phyloP scores from a whole-genome alignment of 1,140 invertebrate genomes.

The Diachasmimorpha longicaudata region DNA sequence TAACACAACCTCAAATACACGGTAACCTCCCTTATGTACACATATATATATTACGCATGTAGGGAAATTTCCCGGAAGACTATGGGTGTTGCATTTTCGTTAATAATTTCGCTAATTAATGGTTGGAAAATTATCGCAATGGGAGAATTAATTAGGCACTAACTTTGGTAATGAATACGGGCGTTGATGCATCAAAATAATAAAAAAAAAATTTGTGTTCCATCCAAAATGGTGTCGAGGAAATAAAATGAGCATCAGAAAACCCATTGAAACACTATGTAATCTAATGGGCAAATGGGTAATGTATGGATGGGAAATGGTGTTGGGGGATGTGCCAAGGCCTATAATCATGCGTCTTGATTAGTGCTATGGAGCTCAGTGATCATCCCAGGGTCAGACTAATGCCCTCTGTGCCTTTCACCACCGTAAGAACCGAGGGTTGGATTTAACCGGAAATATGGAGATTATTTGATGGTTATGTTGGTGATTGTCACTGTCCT shows the following conservation, averaged over 20 bases:
- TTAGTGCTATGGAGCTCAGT: constrained; percentile 59
- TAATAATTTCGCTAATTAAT: constrained; percentile 28
- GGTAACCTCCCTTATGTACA: constrained; percentile 5
- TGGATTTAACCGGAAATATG: background rate
- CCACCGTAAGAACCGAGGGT: background rate
- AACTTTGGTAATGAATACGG: background rate
- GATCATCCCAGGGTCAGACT: constrained; percentile 56
- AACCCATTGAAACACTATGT: background rate
- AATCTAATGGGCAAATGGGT: background rate
- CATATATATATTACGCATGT: background rate
- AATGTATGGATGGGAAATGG: constrained; percentile 2
- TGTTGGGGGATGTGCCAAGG: constrained; percentile 45
- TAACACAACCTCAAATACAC: constrained; percentile 62
- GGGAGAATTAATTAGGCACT: constrained; percentile 7
- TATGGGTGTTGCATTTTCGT: constrained; percentile 14
- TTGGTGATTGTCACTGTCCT: background rate
- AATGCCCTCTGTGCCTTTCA: constrained; percentile 47
- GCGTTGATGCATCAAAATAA: too few relatives aligned
- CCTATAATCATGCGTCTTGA: constrained; percentile 64
- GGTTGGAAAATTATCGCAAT: constrained; percentile 17
- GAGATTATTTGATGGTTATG: background rate
- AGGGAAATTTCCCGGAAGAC: constrained; percentile 10
- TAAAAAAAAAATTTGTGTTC: too few relatives aligned
- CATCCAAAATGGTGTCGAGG: background rate
- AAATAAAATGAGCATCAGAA: background rate